Conservation (phyloP, 2,113 vertebrate species). For the Prunella himalayana region DNA sequence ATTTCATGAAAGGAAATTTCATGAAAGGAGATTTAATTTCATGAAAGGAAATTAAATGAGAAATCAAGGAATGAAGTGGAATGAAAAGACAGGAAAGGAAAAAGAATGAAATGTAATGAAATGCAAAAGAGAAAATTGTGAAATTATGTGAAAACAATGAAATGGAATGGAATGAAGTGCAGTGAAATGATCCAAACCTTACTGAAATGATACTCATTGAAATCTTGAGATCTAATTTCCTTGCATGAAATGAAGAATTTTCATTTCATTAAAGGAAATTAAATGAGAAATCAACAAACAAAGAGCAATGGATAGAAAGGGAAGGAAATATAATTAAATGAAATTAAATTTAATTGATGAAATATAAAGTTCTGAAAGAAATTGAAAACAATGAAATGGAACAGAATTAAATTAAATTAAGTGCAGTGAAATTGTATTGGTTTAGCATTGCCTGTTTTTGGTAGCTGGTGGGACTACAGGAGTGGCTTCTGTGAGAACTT, state of each 20-base stretch:
- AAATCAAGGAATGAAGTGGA: background rate
- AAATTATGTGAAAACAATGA: background rate
- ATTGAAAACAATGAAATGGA: background rate
- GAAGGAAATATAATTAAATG: background rate
- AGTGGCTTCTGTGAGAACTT: background rate
- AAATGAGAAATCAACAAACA: background rate
- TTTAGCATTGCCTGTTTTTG: background rate
- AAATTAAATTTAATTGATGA: background rate
- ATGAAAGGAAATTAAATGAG: background rate
- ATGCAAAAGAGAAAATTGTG: background rate
- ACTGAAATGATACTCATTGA: background rate
- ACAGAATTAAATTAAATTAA: too few species aligned
- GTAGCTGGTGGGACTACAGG: background rate
- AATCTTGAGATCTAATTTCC: background rate
- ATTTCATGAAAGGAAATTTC: background rate
- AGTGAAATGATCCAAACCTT: background rate
- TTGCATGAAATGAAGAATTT: background rate
- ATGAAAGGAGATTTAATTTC: background rate
- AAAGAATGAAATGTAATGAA: background rate
- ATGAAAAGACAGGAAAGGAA: background rate
- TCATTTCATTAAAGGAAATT: background rate
- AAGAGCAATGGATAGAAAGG: background rate
- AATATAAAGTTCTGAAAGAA: background rate
- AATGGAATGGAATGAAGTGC: background rate
- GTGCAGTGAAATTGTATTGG: background rate